Evolutionary conservation across 2,888 invertebrate species (phyloP).

Genomic region (Lymantria monacha): DNA sequence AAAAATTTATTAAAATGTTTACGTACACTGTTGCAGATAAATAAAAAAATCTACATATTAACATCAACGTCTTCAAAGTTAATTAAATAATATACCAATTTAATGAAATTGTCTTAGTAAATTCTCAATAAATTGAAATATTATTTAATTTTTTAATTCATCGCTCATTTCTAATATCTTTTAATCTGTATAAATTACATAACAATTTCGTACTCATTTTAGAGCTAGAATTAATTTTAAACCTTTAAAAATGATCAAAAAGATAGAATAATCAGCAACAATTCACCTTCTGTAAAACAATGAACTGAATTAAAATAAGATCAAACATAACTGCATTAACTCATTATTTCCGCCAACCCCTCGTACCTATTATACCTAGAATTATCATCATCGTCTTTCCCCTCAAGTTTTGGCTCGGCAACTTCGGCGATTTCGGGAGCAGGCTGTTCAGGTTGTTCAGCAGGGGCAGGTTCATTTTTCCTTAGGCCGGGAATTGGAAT

Average conservation of each 20-base stretch:
- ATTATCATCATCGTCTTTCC: slow-evolving; percentile 92
- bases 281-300: slow-evolving; percentile 39
- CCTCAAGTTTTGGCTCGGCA: slow-evolving; percentile 61
- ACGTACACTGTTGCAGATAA: no score
- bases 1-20: no score
- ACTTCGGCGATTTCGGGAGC: slow-evolving; percentile 69
- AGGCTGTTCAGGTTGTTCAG: slow-evolving; percentile 59
- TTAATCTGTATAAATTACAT: neutral
- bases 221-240: slow-evolving; percentile 8
- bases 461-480: slow-evolving; percentile 83
- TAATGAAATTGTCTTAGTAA: no score
- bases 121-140: no score
- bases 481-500: slow-evolving; percentile 89
- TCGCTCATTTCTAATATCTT: no score
- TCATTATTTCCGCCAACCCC: slow-evolving; percentile 82
- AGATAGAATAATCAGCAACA: slow-evolving; percentile 7
- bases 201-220: neutral
- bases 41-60: no score
- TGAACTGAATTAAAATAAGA: slow-evolving; percentile 24
- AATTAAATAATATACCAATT: no score
- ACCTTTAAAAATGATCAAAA: neutral
- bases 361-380: slow-evolving; percentile 91
- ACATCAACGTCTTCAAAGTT: no score
- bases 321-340: slow-evolving; percentile 50
- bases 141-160: no score